phyloP scores from a whole-genome alignment of 2,888 invertebrate species.

The Orchestes rusci region DNA sequence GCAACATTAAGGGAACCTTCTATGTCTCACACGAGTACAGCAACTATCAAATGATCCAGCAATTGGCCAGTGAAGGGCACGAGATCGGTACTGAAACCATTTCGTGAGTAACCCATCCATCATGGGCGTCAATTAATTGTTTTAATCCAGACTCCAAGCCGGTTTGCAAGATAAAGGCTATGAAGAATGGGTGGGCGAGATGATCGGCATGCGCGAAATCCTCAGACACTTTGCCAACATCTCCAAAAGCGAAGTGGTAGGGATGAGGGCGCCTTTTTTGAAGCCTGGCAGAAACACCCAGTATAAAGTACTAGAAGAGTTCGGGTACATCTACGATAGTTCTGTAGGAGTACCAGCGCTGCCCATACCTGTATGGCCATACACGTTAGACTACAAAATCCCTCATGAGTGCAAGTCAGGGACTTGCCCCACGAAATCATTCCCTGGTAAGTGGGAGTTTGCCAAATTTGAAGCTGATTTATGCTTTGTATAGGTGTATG shows the following conservation, averaged over 20 bases:
- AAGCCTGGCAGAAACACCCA: constrained; percentile 91
- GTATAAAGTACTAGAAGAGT: constrained; percentile 87
- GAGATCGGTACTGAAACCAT: constrained; percentile 71
- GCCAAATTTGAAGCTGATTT: background rate
- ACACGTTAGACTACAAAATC: constrained; percentile 88
- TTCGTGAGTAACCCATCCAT: constrained; percentile 51
- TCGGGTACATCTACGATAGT: constrained; percentile 88
- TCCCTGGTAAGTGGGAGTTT: constrained; percentile 60
- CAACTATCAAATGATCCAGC: constrained; percentile 89
- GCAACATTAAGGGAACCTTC: constrained; percentile 84
- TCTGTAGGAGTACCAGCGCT: constrained; percentile 80
- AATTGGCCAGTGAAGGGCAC: constrained; percentile 81
- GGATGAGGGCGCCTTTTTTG: constrained; percentile 81
- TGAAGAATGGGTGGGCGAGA: constrained; percentile 90
- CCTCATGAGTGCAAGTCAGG: constrained; percentile 89
- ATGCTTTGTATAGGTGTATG: no score
- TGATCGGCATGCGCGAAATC: constrained; percentile 90
- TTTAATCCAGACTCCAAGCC: constrained; percentile 55
- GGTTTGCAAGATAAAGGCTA: constrained; percentile 84
- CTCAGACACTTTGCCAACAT: constrained; percentile 75
- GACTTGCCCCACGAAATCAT: constrained; percentile 83
- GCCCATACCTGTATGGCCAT: constrained; percentile 83
- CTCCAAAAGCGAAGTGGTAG: constrained; percentile 73
- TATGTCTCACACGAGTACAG: constrained; percentile 89
- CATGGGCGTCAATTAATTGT: background rate